These are phyloP conservation scores for Rhinoderma darwinii DNA, from an alignment of 2,113 vertebrate genomes.

Conservation along the genomic window DNA sequence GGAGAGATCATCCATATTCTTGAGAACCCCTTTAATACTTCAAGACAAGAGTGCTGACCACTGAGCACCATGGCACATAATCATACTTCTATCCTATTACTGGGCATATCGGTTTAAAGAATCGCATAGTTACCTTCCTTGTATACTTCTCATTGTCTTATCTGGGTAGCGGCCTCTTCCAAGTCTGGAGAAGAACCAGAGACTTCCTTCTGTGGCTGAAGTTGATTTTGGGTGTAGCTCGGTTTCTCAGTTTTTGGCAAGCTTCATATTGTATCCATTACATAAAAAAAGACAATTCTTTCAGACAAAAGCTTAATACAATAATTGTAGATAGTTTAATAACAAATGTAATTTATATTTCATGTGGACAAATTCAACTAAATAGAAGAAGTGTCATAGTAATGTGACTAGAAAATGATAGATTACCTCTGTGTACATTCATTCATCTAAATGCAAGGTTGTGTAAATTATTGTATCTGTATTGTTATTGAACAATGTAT, in stretches of 20 bases:
- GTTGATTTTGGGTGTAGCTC: background rate
- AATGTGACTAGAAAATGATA: background rate
- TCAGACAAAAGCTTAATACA: background rate
- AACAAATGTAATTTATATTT: constrained; percentile 5
- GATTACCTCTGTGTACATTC: background rate
- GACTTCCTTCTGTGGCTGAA: background rate
- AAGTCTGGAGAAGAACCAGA: background rate
- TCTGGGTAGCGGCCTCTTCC: too few relatives aligned
- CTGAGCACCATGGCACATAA: too few relatives aligned
- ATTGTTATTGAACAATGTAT: background rate
- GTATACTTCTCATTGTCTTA: background rate
- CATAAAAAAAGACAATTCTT: constrained; percentile 2
- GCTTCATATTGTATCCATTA: background rate
- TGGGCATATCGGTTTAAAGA: background rate
- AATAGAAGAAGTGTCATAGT: background rate
- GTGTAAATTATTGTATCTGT: background rate
- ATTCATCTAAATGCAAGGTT: background rate
- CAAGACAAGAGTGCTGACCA: too few relatives aligned
- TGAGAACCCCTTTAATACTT: background rate
- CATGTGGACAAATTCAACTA: constrained; percentile 18
- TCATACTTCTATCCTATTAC: background rate
- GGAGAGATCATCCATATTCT: background rate
- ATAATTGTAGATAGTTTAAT: background rate
- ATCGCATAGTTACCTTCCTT: background rate
- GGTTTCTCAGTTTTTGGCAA: background rate